Conservation (phyloP, 2,797 vertebrate genomes). For the Acrossocheilus wenchowensis region DNA sequence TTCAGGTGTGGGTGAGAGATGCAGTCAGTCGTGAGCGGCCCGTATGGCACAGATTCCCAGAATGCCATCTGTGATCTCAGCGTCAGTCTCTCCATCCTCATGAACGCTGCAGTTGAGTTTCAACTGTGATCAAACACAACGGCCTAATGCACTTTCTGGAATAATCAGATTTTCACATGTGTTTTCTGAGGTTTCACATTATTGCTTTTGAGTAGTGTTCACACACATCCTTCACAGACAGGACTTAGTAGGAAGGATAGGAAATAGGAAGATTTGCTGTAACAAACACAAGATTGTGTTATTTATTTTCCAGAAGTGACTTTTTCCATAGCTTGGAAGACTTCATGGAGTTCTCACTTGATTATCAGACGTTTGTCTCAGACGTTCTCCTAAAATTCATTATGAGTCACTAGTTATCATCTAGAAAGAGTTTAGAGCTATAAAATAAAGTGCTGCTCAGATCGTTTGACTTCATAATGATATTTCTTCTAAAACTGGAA, state of each 20-base stretch:
- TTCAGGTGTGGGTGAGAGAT: slow-evolving; percentile 38
- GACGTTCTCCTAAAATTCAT: too few relatives aligned
- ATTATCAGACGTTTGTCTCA: too few relatives aligned
- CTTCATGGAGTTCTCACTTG: too few relatives aligned
- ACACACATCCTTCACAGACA: too few relatives aligned
- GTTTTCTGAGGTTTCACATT: not conserved
- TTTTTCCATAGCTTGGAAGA: too few relatives aligned
- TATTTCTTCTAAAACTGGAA: not conserved
- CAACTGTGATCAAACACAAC: slow-evolving; percentile 2
- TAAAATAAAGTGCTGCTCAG: not conserved
- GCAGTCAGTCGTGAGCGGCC: slow-evolving; percentile 25
- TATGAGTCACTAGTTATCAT: not conserved
- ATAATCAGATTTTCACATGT: too few relatives aligned
- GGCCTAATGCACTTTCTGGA: not conserved
- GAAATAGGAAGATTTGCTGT: too few relatives aligned
- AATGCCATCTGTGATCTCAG: slow-evolving; percentile 54
- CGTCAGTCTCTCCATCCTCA: slow-evolving; percentile 13
- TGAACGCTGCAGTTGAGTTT: slow-evolving; percentile 10
- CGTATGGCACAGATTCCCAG: slow-evolving; percentile 25
- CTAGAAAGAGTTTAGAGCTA: not conserved
- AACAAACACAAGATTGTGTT: too few relatives aligned
- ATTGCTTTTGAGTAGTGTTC: not conserved
- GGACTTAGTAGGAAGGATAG: too few relatives aligned
- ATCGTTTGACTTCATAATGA: not conserved
- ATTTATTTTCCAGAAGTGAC: too few relatives aligned